phyloP scores from a whole-genome alignment of 2,113 vertebrate genomes.

The Siniperca chuatsi region DNA sequence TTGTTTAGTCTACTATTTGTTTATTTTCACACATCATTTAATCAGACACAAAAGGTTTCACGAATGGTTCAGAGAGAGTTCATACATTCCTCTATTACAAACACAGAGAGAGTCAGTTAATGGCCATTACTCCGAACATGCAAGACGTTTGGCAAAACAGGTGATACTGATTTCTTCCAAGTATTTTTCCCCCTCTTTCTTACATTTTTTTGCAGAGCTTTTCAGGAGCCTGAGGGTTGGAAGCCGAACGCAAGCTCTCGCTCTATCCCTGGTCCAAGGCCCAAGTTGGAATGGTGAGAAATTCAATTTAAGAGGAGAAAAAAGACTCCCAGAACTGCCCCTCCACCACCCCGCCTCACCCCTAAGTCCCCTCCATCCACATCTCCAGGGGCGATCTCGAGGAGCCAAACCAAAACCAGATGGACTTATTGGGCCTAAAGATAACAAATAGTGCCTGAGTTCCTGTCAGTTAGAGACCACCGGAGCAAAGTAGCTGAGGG shows the following conservation, averaged over 20 bases:
- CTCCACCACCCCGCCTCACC: slow-evolving; percentile 64
- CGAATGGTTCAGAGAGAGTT: slow-evolving; percentile 87
- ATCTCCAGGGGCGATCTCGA: slow-evolving; percentile 91
- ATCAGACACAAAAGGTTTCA: slow-evolving; percentile 76
- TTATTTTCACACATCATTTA: slow-evolving; percentile 81
- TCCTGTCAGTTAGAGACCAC: slow-evolving; percentile 92
- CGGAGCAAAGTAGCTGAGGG: slow-evolving; percentile 80
- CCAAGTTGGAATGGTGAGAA: slow-evolving; percentile 93
- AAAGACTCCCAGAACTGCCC: slow-evolving; percentile 67
- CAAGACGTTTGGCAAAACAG: slow-evolving; percentile 89
- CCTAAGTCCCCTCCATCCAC: slow-evolving; percentile 85
- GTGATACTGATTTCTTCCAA: slow-evolving; percentile 93
- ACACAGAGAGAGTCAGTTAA: slow-evolving; percentile 82
- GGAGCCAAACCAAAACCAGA: slow-evolving; percentile 98
- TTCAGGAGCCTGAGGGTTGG: slow-evolving; percentile 85
- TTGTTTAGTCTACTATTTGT: slow-evolving; percentile 70
- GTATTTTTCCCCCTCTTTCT: slow-evolving; percentile 35
- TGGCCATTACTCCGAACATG: slow-evolving; percentile 87
- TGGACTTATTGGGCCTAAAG: slow-evolving; percentile 94
- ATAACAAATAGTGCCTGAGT: slow-evolving; percentile 94
- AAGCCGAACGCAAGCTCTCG: slow-evolving; percentile 78
- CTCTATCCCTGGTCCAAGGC: slow-evolving; percentile 88
- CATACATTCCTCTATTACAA: slow-evolving; percentile 81
- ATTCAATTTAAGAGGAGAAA: slow-evolving; percentile 90
- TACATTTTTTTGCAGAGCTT: slow-evolving; percentile 30